Conservation (phyloP, 2,113 vertebrate genomes). For the Amazona vittata region DNA sequence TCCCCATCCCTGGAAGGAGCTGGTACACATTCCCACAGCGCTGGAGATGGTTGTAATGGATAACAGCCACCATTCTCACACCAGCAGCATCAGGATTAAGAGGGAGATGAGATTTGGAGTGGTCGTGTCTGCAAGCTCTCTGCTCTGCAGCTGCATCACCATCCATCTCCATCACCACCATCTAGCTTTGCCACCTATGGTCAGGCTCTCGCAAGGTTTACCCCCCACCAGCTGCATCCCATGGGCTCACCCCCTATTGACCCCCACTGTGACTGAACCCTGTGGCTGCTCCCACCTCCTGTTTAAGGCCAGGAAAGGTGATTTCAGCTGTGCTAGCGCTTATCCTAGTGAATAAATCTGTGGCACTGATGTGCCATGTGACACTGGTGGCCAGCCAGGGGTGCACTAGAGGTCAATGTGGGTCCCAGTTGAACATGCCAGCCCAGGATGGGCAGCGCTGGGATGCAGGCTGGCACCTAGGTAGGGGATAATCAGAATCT, state of each 20-base stretch:
- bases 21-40: not conserved
- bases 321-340: not conserved
- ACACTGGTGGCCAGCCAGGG: not conserved
- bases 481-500: not conserved
- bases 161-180: not conserved
- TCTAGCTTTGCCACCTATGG: not conserved
- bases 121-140: not conserved
- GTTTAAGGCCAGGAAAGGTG: not conserved
- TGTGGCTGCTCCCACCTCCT: not conserved
- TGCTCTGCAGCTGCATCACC: not conserved
- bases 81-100: not conserved
- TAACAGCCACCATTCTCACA: not conserved
- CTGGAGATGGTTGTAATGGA: rapidly evolving
- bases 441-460: not conserved
- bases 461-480: not conserved
- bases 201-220: not conserved
- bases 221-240: rapidly evolving
- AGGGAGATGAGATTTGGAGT: not conserved
- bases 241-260: rapidly evolving
- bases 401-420: not conserved
- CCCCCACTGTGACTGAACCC: not conserved
- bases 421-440: not conserved
- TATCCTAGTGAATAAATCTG: not conserved
- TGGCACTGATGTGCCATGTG: not conserved
- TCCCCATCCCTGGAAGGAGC: not conserved